Percentiles rank a stretch among this genome's conserved stretches.
Conservation (phyloP, 1,140 invertebrate species). For the Drosophila teissieri region DNA sequence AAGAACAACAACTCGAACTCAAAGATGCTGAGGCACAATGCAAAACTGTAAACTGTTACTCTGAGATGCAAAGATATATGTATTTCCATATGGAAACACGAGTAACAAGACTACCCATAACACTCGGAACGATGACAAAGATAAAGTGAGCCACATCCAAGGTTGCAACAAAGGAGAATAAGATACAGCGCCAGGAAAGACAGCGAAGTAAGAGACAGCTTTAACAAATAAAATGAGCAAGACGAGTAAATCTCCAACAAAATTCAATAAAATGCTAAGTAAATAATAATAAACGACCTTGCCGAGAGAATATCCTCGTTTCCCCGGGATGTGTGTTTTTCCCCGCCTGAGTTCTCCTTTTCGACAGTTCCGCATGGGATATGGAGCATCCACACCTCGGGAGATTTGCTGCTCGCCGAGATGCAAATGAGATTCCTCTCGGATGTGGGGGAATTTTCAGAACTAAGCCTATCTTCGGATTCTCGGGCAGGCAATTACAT, state of each 20-base stretch:
- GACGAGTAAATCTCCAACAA: slow-evolving; percentile 44
- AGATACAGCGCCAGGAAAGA: not conserved
- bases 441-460: slow-evolving; percentile 12
- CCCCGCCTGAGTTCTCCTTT: slow-evolving; percentile 21
- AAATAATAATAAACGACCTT: slow-evolving; percentile 80
- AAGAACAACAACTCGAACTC: slow-evolving; percentile 58
- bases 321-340: slow-evolving; percentile 7
- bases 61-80: slow-evolving; percentile 45
- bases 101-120: slow-evolving; percentile 48
- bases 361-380: slow-evolving; percentile 69
- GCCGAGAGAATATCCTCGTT: slow-evolving; percentile 19
- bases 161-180: not conserved
- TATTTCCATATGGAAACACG: slow-evolving; percentile 33
- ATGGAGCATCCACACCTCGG: slow-evolving; percentile 41
- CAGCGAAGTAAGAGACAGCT: slow-evolving; percentile 63
- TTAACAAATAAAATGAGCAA: slow-evolving; percentile 67
- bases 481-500: slow-evolving; percentile 44
- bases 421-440: slow-evolving; percentile 28
- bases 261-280: slow-evolving; percentile 79
- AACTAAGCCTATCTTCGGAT: slow-evolving; percentile 25
- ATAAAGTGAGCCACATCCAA: slow-evolving; percentile 32
- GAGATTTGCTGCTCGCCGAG: slow-evolving; percentile 11
- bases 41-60: slow-evolving; percentile 40
- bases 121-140: slow-evolving; percentile 64
- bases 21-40: slow-evolving; percentile 52